Conservation (phyloP, 2,888 invertebrate species). For the Nomada fabriciana region DNA sequence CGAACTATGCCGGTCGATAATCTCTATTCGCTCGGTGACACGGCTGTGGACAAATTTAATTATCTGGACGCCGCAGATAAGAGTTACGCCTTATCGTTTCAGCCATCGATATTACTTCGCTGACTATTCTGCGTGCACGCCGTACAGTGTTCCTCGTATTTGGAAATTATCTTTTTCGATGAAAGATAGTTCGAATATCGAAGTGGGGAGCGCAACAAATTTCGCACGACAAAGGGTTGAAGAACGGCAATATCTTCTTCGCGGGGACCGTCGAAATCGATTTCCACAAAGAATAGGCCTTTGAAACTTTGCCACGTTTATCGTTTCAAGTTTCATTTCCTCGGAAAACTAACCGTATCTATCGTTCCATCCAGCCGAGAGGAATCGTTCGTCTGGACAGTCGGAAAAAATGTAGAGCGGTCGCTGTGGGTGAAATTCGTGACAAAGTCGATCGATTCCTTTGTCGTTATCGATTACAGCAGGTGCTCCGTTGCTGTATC, state of each 20-base stretch:
- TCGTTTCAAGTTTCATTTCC: too few species aligned
- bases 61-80: conserved; percentile 51
- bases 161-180: neutral
- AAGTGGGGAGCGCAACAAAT: too few species aligned
- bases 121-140: neutral
- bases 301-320: too few species aligned
- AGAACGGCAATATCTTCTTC: too few species aligned
- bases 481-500: conserved; percentile 29
- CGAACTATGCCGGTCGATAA: conserved; percentile 45
- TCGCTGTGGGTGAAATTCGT: conserved; percentile 8
- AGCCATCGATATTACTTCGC: neutral
- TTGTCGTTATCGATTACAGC: conserved; percentile 64
- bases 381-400: too few species aligned
- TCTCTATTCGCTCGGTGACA: conserved; percentile 37
- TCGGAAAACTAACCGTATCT: neutral
- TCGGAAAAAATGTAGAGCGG: conserved; percentile 9
- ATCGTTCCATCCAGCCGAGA: neutral
- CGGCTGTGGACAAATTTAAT: conserved; percentile 43
- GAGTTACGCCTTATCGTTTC: conserved; percentile 19
- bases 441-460: conserved; percentile 33
- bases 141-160: neutral
- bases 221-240: too few species aligned
- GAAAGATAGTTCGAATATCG: neutral
- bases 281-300: too few species aligned
- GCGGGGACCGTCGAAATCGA: too few species aligned